phyloP scores from a whole-genome alignment of 2,797 vertebrate species.

The Scarus forsteni region DNA sequence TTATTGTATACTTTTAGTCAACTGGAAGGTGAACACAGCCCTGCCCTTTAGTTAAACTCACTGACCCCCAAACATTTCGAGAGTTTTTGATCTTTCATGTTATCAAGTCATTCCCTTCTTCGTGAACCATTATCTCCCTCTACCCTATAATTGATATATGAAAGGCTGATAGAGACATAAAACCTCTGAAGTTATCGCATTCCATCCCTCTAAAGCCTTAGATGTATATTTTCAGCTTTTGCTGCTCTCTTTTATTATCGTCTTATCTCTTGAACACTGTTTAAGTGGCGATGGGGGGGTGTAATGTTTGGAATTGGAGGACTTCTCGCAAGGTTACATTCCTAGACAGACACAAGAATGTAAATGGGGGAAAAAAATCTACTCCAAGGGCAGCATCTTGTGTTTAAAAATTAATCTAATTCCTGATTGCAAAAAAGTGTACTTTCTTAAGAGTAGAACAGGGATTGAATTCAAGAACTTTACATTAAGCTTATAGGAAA shows the following conservation, averaged over 20 bases:
- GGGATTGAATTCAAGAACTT: no score
- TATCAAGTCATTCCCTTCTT: constrained; percentile 27
- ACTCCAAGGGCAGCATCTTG: no score
- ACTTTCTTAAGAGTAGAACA: no score
- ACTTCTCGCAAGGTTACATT: constrained; percentile 33
- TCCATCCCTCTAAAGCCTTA: background rate
- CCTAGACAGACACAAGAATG: constrained; percentile 19
- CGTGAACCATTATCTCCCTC: constrained; percentile 17
- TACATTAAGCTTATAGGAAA: no score
- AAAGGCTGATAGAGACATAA: constrained; percentile 36
- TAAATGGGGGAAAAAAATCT: background rate
- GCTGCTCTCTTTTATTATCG: constrained; percentile 6
- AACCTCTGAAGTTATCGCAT: constrained; percentile 8
- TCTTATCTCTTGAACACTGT: constrained; percentile 7
- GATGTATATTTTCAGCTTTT: constrained; percentile 10
- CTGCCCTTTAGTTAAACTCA: background rate
- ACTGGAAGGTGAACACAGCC: background rate
- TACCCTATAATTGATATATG: constrained; percentile 33
- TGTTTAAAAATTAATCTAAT: no score
- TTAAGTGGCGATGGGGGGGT: background rate
- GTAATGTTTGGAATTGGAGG: constrained; percentile 6
- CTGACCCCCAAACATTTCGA: constrained; percentile 7
- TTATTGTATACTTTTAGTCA: no score
- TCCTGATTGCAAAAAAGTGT: no score
- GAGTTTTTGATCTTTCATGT: constrained; percentile 20